Base-by-base conservation (phyloP, 2,113 vertebrate species). In the Myrmecophaga tridactyla region DNA sequence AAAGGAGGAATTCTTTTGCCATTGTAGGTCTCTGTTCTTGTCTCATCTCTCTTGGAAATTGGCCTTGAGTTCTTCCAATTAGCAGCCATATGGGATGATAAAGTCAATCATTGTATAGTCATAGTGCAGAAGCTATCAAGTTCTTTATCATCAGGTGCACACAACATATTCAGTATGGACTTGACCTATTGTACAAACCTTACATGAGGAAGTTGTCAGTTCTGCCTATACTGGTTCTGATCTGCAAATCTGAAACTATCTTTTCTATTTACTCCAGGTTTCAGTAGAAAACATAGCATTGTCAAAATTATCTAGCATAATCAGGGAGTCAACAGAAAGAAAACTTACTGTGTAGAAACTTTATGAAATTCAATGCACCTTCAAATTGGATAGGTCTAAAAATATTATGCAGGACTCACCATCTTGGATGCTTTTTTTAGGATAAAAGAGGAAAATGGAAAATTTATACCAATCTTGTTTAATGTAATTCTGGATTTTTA, bases 401-500 rank as follows among this genome's bases (percentile, higher is more conserved):
- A 41, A 51, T 51, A 53, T 6, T 29, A 12, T 77, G 20, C 6
- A 36, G 29, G 17, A 41, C 9, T 86, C 3, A 13, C 25, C 23
- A 76, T 69, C 27, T 17, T 14, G 31, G 12, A 12, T 18, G n/a
- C 14, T 43, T 41, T 56, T 85, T 75, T 88, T 65, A 81, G 41
- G n/a, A 65, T 43, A 20, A 70, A 85, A 77, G 51, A 53, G 13
- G 27, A 72, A 34, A 69, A 27, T 86, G 31, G 27, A 39, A 82
- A 84, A 39, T 60, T 90, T 48, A 23, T 1, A 92, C 29, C 11
- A 36, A 82, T 4, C 14, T 60, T 94, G 4, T 20, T 76, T 70
- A 41, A 27, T 53, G 65, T 39, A 96, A 86, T 95, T 93, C 13
- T 69, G 58, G 20, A 77, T 90, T 94, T 86, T 12, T 65, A 86